phyloP scores from a whole-genome alignment of 2,113 vertebrate genomes.

The Aegypius monachus region DNA sequence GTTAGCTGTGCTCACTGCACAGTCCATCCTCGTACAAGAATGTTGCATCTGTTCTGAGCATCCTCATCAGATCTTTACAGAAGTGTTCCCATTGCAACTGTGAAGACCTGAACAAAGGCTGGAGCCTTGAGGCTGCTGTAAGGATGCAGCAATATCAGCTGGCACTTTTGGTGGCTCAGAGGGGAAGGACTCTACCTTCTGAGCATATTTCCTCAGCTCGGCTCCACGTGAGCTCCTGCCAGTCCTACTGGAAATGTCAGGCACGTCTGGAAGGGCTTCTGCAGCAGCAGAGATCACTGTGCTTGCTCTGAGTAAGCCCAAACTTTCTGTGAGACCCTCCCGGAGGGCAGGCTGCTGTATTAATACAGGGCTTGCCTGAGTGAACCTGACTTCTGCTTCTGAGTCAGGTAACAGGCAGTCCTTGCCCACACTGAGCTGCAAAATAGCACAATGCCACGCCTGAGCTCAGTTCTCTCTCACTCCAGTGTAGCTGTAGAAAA shows the following conservation, averaged over 20 bases:
- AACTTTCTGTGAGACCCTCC: not conserved
- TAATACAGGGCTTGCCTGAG: too few relatives aligned
- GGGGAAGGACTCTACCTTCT: not conserved
- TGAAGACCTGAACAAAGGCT: not conserved
- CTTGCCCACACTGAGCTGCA: not conserved
- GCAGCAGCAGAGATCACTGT: not conserved
- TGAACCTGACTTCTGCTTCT: not conserved
- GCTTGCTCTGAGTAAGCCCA: not conserved
- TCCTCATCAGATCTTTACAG: not conserved
- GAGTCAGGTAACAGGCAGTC: not conserved
- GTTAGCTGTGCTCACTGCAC: not conserved
- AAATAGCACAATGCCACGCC: not conserved
- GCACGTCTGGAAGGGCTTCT: not conserved
- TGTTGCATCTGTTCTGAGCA: not conserved
- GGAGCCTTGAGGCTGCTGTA: not conserved
- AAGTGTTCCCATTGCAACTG: not conserved
- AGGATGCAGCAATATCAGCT: not conserved
- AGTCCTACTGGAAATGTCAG: not conserved
- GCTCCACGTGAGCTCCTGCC: not conserved
- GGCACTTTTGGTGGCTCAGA: not conserved
- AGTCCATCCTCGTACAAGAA: not conserved
- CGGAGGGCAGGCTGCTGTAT: not conserved
- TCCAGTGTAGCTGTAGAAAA: not conserved
- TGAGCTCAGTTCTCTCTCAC: not conserved
- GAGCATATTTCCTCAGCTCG: not conserved